Base-by-base conservation (phyloP, 1,140 invertebrate species). In the Aricia agestis region DNA sequence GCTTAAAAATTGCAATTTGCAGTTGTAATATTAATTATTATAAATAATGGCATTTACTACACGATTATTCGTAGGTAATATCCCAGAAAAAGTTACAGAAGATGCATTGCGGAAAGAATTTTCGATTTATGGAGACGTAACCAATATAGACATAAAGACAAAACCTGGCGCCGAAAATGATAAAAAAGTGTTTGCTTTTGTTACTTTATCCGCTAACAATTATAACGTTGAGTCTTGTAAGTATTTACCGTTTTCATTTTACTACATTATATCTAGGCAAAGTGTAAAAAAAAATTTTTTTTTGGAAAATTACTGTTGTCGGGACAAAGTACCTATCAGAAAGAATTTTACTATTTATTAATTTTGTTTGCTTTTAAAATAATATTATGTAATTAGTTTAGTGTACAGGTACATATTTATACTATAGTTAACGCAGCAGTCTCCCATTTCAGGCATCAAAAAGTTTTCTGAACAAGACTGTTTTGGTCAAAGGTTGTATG, bases 41-140 rank as follows among this genome's bases (percentile, higher is more conserved):
- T 70, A 18, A 52, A 41, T 18, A 42, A 74, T 78, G 68, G 42
- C 25, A 59, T 58, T 67, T 15, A 69, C 75, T 32, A 87, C 82
- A 31, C 85, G 88, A 41, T 80, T 90, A 69, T 91, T 91, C 78
- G 82, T 91, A 2, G 81, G 89, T 13, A 91, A 91, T 70, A 69
- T 91, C 42, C 89, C 89, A 17, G 78, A 83, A 25, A 81, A 75
- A 63, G 67, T 78, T 7, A 75, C 72, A 66, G 82, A 86, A 74
- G 75, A 77, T 67, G 78, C 80, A 17, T 66, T 91, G 67, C 69
- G 65, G 15, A 45, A 72, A 32, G 83, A 74, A n/a, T 89, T 91
- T 77, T 84, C 83, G 63, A 67, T 66, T 7, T 91, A 82, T 70
- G 89, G 87, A 67, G 73, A 86, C 68, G 79, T 91, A 70, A 85